phyloP scores from a whole-genome alignment of 2,888 invertebrate species.

The Chrysodeixis includens region DNA sequence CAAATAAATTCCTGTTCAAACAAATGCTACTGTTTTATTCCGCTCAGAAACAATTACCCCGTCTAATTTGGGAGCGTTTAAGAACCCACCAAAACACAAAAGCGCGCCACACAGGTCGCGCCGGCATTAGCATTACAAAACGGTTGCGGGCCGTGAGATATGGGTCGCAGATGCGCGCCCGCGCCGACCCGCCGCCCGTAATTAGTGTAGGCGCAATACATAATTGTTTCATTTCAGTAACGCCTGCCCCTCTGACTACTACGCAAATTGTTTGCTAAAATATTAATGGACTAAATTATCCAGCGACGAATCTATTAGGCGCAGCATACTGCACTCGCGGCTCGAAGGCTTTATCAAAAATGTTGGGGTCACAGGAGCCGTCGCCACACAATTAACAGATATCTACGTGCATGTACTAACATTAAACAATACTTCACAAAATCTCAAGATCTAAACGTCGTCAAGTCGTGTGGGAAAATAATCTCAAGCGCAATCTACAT shows the following conservation, averaged over 20 bases:
- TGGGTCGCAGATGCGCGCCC: conserved; percentile 84
- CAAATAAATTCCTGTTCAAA: conserved; percentile 19
- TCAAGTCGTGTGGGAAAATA: conserved; percentile 88
- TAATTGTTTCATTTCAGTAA: conserved; percentile 83
- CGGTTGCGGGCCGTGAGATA: conserved; percentile 83
- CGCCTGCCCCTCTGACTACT: conserved; percentile 44
- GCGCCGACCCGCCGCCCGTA: conserved; percentile 66
- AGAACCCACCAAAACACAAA: conserved; percentile 69
- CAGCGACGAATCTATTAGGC: conserved; percentile 10
- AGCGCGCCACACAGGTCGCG: conserved; percentile 67
- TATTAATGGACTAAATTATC: conserved; percentile 26
- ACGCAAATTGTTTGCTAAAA: conserved; percentile 33
- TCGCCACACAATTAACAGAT: conserved; percentile 42
- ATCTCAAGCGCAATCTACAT: conserved; percentile 86
- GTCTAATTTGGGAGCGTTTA: conserved; percentile 58
- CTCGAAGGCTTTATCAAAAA: conserved; percentile 1
- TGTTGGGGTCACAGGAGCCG: conserved; percentile 34
- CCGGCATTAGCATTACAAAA: conserved; percentile 82
- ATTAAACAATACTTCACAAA: conserved; percentile 79
- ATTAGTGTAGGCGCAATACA: conserved; percentile 82
- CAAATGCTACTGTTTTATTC: conserved; percentile 38
- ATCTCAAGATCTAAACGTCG: conserved; percentile 81
- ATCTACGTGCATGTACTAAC: conserved; percentile 59
- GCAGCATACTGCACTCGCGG: background rate
- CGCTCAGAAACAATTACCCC: conserved; percentile 39